phyloP scores from a whole-genome alignment of 2,113 vertebrate species.

The Hyaena hyaena region DNA sequence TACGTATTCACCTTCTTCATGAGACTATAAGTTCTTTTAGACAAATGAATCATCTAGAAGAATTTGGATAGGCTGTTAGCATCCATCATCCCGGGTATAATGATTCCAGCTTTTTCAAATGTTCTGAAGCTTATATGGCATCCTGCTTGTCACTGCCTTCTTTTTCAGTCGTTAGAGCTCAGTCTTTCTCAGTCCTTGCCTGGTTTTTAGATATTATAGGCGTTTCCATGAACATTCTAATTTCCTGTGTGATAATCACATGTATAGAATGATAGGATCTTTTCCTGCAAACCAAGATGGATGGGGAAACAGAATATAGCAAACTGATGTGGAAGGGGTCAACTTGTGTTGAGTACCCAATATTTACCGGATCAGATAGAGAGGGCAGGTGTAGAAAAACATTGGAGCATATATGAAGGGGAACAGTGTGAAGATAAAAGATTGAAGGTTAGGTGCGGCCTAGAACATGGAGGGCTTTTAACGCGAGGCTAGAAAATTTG shows the following conservation, averaged over 20 bases:
- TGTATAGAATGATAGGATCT: not conserved
- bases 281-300: not conserved
- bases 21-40: not conserved
- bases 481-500: not conserved
- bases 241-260: not conserved
- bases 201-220: constrained; percentile 32
- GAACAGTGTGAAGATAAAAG: not conserved
- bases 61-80: not conserved
- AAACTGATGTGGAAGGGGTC: not conserved
- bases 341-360: not conserved
- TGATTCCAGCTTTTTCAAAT: not conserved
- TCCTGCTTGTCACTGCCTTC: not conserved
- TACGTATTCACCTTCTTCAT: not conserved
- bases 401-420: not conserved
- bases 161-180: not conserved
- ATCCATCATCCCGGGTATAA: not conserved
- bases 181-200: not conserved
- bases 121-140: not conserved
- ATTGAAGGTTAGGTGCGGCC: constrained; percentile 5
- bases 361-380: not conserved
- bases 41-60: not conserved
- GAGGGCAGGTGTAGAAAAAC: not conserved
- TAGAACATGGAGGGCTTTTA: not conserved
- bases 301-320: not conserved
- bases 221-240: not conserved